phyloP scores from a whole-genome alignment of 2,113 vertebrate genomes.

The Pantherophis guttatus region DNA sequence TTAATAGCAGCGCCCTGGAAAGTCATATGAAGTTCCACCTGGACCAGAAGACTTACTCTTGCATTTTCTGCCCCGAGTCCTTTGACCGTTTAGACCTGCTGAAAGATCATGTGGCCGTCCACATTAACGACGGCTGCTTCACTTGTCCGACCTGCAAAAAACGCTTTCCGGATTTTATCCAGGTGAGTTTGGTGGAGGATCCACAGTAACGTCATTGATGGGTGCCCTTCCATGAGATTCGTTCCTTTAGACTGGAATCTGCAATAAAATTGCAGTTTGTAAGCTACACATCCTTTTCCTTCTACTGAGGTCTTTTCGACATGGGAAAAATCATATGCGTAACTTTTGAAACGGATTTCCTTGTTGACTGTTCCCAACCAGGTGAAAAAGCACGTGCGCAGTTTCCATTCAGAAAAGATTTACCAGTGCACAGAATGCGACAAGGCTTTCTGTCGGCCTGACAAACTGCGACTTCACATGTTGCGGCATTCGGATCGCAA shows the following conservation, averaged over 20 bases:
- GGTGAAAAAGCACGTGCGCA: constrained; percentile 97
- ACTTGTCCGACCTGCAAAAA: constrained; percentile 96
- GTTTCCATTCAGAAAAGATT: constrained; percentile 96
- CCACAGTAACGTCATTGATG: fast-evolving
- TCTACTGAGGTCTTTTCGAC: not conserved
- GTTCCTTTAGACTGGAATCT: not conserved
- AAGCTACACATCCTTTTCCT: not conserved
- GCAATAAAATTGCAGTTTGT: not conserved
- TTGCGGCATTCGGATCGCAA: constrained; percentile 94
- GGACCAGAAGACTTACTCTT: constrained; percentile 91
- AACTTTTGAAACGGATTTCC: not conserved
- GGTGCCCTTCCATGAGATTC: not conserved
- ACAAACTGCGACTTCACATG: constrained; percentile 96
- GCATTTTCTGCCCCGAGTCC: constrained; percentile 88
- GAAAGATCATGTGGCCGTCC: constrained; percentile 89
- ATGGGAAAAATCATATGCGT: not conserved
- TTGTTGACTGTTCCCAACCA: constrained; percentile 37
- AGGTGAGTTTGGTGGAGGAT: constrained; percentile 71
- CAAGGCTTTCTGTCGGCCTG: constrained; percentile 94
- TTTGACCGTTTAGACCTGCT: constrained; percentile 92
- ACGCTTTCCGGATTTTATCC: constrained; percentile 92
- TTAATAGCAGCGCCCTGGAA: constrained; percentile 83
- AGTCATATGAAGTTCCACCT: constrained; percentile 91
- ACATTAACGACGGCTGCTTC: constrained; percentile 85
- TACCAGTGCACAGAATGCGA: constrained; percentile 95